A percentile compares a stretch with the other conserved stretches of the same genome.
Conservation (phyloP, 2,888 invertebrate species). For the Metalampra italica region DNA sequence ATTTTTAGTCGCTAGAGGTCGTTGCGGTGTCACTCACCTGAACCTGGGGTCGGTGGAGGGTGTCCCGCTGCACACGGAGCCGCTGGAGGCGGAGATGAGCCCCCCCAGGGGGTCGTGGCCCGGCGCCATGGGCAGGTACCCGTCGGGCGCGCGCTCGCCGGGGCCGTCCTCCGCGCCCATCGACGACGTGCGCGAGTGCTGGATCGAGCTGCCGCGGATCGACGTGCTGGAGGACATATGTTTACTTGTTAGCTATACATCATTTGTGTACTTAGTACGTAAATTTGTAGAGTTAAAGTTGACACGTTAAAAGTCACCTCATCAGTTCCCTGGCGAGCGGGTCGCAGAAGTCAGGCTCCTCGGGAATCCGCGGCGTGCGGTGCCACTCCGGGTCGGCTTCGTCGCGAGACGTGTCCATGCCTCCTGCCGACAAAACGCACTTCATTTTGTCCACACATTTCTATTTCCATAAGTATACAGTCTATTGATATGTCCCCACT, state of each 20-base stretch:
- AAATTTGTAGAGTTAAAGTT: too few relatives aligned
- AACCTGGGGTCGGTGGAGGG: conserved; percentile 89
- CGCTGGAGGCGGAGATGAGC: conserved; percentile 79
- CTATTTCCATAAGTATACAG: too few relatives aligned
- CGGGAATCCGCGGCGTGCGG: conserved; percentile 67
- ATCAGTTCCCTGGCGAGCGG: conserved; percentile 49
- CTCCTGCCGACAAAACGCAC: conserved; percentile 27
- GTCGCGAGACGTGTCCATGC: conserved; percentile 50
- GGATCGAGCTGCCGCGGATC: conserved; percentile 52
- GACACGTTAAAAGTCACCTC: too few relatives aligned
- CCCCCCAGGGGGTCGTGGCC: conserved; percentile 40
- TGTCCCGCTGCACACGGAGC: conserved; percentile 87
- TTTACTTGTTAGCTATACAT: not conserved
- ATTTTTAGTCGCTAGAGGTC: too few relatives aligned
- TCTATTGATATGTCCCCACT: too few relatives aligned
- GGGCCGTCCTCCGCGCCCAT: conserved; percentile 41
- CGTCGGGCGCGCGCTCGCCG: conserved; percentile 45
- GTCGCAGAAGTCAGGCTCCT: conserved; percentile 66
- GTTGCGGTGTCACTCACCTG: conserved; percentile 49
- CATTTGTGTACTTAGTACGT: too few relatives aligned
- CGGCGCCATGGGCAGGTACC: conserved; percentile 85
- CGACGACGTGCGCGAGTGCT: conserved; percentile 82
- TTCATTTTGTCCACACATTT: too few relatives aligned
- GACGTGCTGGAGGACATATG: conserved; percentile 27
- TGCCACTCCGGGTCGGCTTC: conserved; percentile 64